Base-by-base conservation (phyloP, 2,797 vertebrate species). In the Clarias laeviceps region DNA sequence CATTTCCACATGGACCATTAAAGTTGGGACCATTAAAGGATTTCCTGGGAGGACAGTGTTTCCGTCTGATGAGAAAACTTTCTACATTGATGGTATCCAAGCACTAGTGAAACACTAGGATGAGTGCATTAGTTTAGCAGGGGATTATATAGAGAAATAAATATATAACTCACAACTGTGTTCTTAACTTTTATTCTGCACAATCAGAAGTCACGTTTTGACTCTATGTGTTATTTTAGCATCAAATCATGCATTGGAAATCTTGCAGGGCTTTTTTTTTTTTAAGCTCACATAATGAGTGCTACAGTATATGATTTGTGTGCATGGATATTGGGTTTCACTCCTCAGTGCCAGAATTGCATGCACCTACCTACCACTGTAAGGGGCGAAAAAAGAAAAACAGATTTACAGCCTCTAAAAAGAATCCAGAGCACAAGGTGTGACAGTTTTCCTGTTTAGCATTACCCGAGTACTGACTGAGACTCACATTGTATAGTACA, bases 391-490 rank as follows among this genome's bases (percentile, higher is more conserved):
- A 8, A 8, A 40, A 40, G 8, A 40, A 27, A 0, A 27, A 11
- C 74, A 17, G 37, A 50, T 50, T 18, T 66, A 50, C 66, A 24
- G 45, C 17, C 18, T 70, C 68, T 22, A 76, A 84, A 79, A 61
- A 78, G 34, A n/a, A 87, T 73, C 72, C 54, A 57, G 70, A 61
- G 37, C 50, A 56, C 70, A 40, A 86, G 65, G 66, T 84, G 57
- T 80, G 59, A 79, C 40, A 82, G 78, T 69, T 80, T n/a, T 59
- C 40, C 40, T 5, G 22, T 70, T 20, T 45, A 45, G 40, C 24
- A 22, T 73, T 27, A 54, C 50, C 56, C 50, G 56, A 32, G 8
- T 12, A 32, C 8, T 4, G 17, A 4, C 5, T 57, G 27, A 29
- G 50, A 57, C 12, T 57, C 74, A 22, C 54, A 32, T 32, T 24